Conservation (phyloP, 2,113 vertebrate species). For the Charina bottae region DNA sequence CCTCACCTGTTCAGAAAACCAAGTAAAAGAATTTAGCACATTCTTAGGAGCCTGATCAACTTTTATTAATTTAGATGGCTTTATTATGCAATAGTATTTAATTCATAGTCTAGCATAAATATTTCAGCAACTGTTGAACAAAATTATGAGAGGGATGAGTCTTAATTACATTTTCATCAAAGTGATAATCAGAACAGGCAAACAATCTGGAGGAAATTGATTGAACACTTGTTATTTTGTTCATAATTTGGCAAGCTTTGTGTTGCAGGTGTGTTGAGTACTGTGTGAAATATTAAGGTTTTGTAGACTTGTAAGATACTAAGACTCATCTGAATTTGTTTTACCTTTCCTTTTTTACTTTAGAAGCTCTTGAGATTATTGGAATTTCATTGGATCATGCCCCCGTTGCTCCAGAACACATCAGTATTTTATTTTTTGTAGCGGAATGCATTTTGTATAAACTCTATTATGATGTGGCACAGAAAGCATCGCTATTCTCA, state of each 20-base stretch:
- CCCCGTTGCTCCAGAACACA: slow-evolving; percentile 58
- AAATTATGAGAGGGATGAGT: not conserved
- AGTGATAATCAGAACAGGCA: slow-evolving; percentile 29
- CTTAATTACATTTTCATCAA: slow-evolving; percentile 39
- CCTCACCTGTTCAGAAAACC: too few species aligned
- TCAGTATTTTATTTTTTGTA: slow-evolving; percentile 68
- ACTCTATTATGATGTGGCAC: slow-evolving; percentile 49
- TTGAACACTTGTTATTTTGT: not conserved
- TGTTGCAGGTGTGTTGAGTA: slow-evolving; percentile 30
- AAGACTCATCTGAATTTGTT: slow-evolving; percentile 13
- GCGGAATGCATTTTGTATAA: slow-evolving; percentile 70
- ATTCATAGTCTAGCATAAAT: slow-evolving; percentile 3
- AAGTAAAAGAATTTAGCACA: too few species aligned
- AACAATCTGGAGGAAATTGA: slow-evolving; percentile 19
- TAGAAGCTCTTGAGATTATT: slow-evolving; percentile 71
- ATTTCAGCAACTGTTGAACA: not conserved
- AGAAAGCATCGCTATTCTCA: slow-evolving; percentile 56
- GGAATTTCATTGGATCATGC: slow-evolving; percentile 64
- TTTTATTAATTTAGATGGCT: slow-evolving; percentile 32
- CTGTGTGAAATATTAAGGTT: not conserved
- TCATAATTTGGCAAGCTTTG: slow-evolving; percentile 33
- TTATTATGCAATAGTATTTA: slow-evolving; percentile 17
- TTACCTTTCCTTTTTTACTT: slow-evolving; percentile 34
- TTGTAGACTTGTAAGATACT: not conserved
- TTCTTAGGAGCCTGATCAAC: slow-evolving; percentile 1